Conservation (phyloP, 2,113 vertebrate species). For the Setophaga kirtlandii region DNA sequence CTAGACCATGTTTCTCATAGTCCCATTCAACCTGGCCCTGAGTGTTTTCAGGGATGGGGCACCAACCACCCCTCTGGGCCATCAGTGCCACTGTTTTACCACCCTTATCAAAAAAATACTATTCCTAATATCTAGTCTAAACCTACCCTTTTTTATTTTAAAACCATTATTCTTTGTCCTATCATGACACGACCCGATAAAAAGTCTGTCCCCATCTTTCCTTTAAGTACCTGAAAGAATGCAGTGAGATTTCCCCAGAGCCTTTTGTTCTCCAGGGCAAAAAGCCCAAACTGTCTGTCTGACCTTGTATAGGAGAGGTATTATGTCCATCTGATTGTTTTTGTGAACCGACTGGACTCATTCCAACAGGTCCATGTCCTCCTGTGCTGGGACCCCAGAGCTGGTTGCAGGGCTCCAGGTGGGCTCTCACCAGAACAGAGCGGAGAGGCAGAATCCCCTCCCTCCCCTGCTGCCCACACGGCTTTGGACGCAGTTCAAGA, state of each 20-base stretch:
- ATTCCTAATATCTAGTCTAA: not conserved
- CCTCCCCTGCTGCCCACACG: fast-evolving
- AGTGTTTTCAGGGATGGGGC: not conserved
- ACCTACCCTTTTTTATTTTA: not conserved
- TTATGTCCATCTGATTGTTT: not conserved
- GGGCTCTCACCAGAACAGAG: not conserved
- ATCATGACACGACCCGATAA: not conserved
- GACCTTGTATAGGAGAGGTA: not conserved
- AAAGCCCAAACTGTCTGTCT: not conserved
- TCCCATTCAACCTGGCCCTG: not conserved
- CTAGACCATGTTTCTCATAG: not conserved
- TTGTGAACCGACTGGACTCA: not conserved
- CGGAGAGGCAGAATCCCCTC: not conserved
- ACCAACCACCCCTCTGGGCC: fast-evolving
- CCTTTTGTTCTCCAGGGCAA: not conserved
- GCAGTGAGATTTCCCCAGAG: not conserved
- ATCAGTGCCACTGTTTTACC: not conserved
- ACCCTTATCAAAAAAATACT: fast-evolving
- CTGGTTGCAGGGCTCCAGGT: not conserved
- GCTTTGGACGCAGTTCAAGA: not conserved
- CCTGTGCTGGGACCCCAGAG: not conserved
- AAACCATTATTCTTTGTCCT: not conserved
- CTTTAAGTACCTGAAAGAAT: not conserved
- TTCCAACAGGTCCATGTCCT: not conserved
- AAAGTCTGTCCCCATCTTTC: not conserved